A percentile compares a stretch with the other conserved stretches of the same genome.
Evolutionary conservation across 2,113 vertebrate genomes (phyloP).

Genomic region (Myiagra hebetior): DNA sequence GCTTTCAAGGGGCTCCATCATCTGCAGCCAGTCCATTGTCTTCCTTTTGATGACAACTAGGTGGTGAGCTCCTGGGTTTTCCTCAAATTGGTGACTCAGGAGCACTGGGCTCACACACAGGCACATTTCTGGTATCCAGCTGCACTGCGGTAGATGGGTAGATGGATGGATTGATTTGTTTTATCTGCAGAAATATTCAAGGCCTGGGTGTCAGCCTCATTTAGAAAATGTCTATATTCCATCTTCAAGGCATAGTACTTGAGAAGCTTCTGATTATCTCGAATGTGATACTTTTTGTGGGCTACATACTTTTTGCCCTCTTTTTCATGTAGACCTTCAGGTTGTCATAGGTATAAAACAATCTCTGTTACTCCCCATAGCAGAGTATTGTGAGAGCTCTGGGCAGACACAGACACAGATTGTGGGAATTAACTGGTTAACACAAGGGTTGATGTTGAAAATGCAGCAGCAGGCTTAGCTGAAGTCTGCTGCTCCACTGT

Average conservation of each 20-base stretch:
- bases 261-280: background rate
- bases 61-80: background rate
- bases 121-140: background rate
- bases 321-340: background rate
- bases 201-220: background rate
- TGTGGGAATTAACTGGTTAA: background rate
- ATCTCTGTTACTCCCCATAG: background rate
- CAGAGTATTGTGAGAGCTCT: background rate
- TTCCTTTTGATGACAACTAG: background rate
- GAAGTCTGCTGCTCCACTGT: background rate
- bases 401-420: background rate
- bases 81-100: too few relatives aligned
- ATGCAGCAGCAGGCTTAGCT: background rate
- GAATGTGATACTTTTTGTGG: background rate
- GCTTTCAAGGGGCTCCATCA: background rate
- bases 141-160: rapidly evolving
- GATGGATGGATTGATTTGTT: background rate
- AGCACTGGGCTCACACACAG: background rate
- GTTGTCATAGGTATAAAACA: background rate
- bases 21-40: background rate
- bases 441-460: background rate
- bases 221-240: background rate
- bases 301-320: background rate
- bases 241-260: background rate
- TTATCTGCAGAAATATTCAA: background rate